These are phyloP conservation scores for Oxytorus armatus DNA, from an alignment of 2,888 invertebrate species.

Conservation along the genomic window DNA sequence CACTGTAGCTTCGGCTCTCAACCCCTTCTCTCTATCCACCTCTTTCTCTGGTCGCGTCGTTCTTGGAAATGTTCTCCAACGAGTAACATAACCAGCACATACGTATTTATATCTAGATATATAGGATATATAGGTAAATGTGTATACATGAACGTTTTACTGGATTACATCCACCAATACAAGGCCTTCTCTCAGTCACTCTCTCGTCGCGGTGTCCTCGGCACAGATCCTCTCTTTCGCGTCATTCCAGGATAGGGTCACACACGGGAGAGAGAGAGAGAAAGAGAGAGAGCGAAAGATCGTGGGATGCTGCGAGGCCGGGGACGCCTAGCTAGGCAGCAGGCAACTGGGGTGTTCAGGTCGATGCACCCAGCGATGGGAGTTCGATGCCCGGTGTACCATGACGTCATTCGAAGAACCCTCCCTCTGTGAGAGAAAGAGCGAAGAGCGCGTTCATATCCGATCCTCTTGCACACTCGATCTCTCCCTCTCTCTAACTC, in stretches of 20 bases:
- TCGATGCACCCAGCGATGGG: constrained; percentile 79
- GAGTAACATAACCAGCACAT: constrained; percentile 25
- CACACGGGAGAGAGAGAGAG: constrained; percentile 38
- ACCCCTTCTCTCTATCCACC: constrained; percentile 75
- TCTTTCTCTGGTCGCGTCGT: constrained; percentile 63
- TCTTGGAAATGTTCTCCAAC: constrained; percentile 40
- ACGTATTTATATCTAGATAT: not conserved
- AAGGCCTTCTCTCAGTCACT: constrained; percentile 56
- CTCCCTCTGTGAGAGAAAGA: constrained; percentile 49
- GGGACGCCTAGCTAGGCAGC: constrained; percentile 74
- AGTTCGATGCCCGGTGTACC: constrained; percentile 81
- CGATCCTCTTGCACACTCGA: constrained; percentile 1
- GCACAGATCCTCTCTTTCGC: constrained; percentile 72
- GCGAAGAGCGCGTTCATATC: constrained; percentile 48
- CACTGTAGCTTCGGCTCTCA: constrained; percentile 69
- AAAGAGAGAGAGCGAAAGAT: constrained; percentile 43
- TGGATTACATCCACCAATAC: constrained; percentile 38
- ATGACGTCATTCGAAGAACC: constrained; percentile 81
- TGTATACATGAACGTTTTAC: constrained; percentile 14
- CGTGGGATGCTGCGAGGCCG: constrained; percentile 68
- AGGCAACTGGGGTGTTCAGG: constrained; percentile 80
- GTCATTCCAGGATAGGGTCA: constrained; percentile 49
- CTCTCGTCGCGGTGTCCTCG: constrained; percentile 72
- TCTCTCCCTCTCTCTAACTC: constrained; percentile 7
- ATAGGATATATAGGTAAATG: not conserved